Conservation (phyloP, 1,140 invertebrate species). For the Cotesia glomerata region DNA sequence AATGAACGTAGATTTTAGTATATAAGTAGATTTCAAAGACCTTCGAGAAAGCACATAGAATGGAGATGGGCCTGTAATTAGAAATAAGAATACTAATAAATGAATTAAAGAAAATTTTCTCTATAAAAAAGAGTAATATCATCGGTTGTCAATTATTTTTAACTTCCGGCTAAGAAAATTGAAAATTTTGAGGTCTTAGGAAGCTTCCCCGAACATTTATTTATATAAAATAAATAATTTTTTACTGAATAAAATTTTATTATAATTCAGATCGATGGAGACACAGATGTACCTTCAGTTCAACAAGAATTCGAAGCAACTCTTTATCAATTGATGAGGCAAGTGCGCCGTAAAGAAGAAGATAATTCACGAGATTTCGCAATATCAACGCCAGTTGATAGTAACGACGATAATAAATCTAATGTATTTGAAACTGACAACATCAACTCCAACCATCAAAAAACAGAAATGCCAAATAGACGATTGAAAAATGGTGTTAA, state of each 20-base stretch:
- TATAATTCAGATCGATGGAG: slow-evolving; percentile 74
- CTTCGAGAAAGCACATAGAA: no score
- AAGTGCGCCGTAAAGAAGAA: slow-evolving; percentile 57
- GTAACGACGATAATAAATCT: neutral
- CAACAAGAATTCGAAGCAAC: slow-evolving; percentile 77
- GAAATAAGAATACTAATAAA: no score
- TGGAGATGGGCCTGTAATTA: no score
- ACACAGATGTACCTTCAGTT: slow-evolving; percentile 77
- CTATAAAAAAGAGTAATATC: no score
- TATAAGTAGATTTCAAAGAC: no score
- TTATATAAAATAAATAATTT: no score
- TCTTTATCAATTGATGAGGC: slow-evolving; percentile 70
- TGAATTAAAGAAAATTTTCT: no score
- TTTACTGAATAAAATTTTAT: neutral
- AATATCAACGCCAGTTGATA: neutral
- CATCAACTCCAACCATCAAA: neutral
- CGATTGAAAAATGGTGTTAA: slow-evolving; percentile 46
- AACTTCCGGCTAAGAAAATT: no score
- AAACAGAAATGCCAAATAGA: slow-evolving; percentile 43
- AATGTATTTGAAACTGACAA: neutral
- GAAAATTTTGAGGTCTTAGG: no score
- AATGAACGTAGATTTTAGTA: no score
- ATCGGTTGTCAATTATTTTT: no score
- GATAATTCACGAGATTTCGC: slow-evolving; percentile 24
- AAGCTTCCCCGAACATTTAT: no score